A percentile compares a stretch with the other conserved stretches of the same genome.
phyloP scores from a whole-genome alignment of 2,797 vertebrate species.

The Siniperca undulata region DNA sequence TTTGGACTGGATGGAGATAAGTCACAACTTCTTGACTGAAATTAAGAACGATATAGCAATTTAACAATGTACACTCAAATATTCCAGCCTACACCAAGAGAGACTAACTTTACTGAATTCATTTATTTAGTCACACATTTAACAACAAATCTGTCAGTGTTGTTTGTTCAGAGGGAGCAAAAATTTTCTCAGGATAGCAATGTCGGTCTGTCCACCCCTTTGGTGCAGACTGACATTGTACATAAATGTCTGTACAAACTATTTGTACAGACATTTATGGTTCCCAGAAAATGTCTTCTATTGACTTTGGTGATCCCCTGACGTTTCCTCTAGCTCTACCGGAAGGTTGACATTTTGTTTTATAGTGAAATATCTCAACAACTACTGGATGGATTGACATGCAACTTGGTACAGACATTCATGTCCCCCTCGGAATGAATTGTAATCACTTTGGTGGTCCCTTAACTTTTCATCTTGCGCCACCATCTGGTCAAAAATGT shows the following conservation, averaged over 20 bases:
- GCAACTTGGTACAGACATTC: neutral
- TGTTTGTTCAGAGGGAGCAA: slow-evolving; percentile 1
- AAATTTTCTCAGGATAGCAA: neutral
- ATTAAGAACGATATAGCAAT: accelerated
- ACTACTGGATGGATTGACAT: neutral
- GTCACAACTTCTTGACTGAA: neutral
- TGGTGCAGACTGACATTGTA: neutral
- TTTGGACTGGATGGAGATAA: neutral
- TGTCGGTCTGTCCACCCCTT: neutral
- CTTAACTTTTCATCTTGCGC: slow-evolving; percentile 15
- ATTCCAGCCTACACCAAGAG: neutral
- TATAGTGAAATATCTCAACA: neutral
- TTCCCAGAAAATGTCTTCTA: slow-evolving; percentile 1
- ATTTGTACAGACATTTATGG: neutral
- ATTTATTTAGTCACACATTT: neutral
- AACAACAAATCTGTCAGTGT: neutral
- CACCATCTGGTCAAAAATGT: slow-evolving; percentile 39
- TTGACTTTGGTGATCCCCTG: neutral
- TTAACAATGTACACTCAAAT: neutral
- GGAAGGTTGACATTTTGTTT: neutral
- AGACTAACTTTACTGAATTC: neutral
- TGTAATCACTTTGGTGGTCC: neutral
- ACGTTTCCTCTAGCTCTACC: slow-evolving; percentile 4
- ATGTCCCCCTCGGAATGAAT: neutral
- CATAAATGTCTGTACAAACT: too few relatives aligned